Evolutionary conservation across 2,113 vertebrate species (phyloP), one percentile per base, ranked within the genome.

Genomic region (Empidonax traillii): DNA sequence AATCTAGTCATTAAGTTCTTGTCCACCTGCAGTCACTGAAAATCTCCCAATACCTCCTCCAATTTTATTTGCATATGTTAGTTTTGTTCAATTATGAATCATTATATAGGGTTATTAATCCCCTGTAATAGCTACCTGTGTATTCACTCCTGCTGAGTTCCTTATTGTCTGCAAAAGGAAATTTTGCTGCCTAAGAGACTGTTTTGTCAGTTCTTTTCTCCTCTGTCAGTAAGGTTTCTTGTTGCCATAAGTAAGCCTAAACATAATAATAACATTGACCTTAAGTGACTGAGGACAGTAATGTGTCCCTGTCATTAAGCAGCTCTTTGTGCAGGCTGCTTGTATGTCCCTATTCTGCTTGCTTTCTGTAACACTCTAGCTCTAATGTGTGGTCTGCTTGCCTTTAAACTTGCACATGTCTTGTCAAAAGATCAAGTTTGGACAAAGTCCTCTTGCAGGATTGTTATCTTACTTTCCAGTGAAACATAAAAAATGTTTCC

Each of bases 341-440:
- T 33, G 41, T 0, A 0, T 17, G 15, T 75, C 46, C 39, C 10
- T 31, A 0, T 61, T 14, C 25, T 55, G 30, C 24, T 67, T 49
- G 3, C 37, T 62, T 67, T 65, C 25, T 35, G 43, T 68, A 33
- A 37, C 27, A 24, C 9, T 11, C 8, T n/a, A 37, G 21, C 9
- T n/a, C 22, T 58, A 59, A 61, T 23, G 12, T 28, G 27, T 43
- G 46, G 23, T 24, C 20, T 39, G n/a, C 51, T 43, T 69, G 51
- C 24, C 51, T 75, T 82, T 68, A 35, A 77, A 77, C 15, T 77
- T 62, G 35, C 8, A 59, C 1, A 1, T 21, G 17, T 85, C 72
- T 77, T 78, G 14, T 8, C 23, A 74, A 69, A 82, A 87, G 21
- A 30, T n/a, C n/a, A 31, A 37, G 49, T 78, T 63, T 74, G 44